phyloP scores from a whole-genome alignment of 2,797 vertebrate species.

The Buceros bicornis region DNA sequence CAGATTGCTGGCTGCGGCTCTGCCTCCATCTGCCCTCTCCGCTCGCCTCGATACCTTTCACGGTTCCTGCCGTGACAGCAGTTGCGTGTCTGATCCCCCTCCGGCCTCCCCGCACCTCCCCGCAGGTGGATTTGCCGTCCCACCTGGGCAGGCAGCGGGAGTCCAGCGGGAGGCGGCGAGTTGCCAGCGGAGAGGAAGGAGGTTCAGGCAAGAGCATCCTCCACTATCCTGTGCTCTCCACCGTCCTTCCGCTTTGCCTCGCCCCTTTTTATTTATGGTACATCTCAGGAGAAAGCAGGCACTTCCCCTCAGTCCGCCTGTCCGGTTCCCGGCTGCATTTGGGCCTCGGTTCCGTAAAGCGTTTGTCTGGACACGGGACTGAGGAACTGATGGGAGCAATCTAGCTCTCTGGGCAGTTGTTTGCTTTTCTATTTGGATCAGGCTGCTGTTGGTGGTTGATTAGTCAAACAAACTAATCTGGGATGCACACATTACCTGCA shows the following conservation, averaged over 20 bases:
- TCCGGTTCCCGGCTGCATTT: not conserved
- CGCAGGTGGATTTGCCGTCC: not conserved
- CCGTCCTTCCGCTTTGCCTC: not conserved
- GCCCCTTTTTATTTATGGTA: not conserved
- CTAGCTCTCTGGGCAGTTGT: not conserved
- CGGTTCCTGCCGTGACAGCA: not conserved
- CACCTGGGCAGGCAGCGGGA: not conserved
- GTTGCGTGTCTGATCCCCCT: not conserved
- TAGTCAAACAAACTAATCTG: conserved; percentile 55
- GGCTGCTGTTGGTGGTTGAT: conserved; percentile 27
- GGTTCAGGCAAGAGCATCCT: not conserved
- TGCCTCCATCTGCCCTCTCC: conserved; percentile 51
- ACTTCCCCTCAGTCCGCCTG: not conserved
- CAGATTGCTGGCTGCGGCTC: conserved; percentile 44
- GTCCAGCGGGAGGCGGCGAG: fast-evolving
- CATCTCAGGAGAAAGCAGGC: not conserved
- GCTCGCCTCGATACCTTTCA: not conserved
- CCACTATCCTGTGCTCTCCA: fast-evolving
- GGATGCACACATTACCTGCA: not conserved
- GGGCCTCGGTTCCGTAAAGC: not conserved
- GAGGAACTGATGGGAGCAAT: not conserved
- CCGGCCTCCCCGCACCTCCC: not conserved
- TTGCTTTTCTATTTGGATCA: not conserved
- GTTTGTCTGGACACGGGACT: not conserved
- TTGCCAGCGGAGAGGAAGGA: not conserved